Percentiles rank a stretch among this genome's conserved stretches.
These are phyloP conservation scores for Porites cylindrica DNA, from an alignment of 92 coral and sea anemone species.

Conservation along the genomic window DNA sequence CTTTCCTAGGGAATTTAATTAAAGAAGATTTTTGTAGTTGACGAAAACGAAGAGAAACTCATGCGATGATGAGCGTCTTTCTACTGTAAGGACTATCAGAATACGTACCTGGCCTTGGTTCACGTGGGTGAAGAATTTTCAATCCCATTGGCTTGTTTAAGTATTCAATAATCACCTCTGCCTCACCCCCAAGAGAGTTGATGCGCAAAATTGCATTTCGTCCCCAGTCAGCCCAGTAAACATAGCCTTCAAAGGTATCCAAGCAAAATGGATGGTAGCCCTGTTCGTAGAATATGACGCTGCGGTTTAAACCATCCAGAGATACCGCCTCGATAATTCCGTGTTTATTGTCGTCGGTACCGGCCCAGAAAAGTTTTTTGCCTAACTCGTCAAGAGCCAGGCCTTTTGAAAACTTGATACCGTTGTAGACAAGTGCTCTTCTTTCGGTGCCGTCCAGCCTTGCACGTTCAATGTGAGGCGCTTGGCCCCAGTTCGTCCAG, in stretches of 20 bases:
- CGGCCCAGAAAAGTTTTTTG: constrained; percentile 36
- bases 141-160: constrained; percentile 32
- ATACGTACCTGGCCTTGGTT: background rate
- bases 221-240: constrained; percentile 44
- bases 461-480: constrained; percentile 32
- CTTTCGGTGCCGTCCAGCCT: constrained; percentile 41
- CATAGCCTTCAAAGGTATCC: background rate
- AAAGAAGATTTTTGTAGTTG: too few species aligned
- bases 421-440: background rate
- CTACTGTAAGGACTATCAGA: too few species aligned
- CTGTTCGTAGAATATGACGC: background rate
- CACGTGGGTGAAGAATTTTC: constrained; percentile 9
- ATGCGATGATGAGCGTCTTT: too few species aligned
- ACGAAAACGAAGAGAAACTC: too few species aligned
- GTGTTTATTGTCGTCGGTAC: background rate
- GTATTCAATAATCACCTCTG: background rate
- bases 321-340: constrained; percentile 24
- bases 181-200: background rate
- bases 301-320: constrained; percentile 22
- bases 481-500: constrained; percentile 40
- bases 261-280: constrained; percentile 17
- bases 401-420: constrained; percentile 18
- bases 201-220: constrained; percentile 6
- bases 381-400: constrained; percentile 14
- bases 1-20: too few species aligned